Conservation (phyloP, 2,797 vertebrate genomes). For the Centroberyx gerrardi region DNA sequence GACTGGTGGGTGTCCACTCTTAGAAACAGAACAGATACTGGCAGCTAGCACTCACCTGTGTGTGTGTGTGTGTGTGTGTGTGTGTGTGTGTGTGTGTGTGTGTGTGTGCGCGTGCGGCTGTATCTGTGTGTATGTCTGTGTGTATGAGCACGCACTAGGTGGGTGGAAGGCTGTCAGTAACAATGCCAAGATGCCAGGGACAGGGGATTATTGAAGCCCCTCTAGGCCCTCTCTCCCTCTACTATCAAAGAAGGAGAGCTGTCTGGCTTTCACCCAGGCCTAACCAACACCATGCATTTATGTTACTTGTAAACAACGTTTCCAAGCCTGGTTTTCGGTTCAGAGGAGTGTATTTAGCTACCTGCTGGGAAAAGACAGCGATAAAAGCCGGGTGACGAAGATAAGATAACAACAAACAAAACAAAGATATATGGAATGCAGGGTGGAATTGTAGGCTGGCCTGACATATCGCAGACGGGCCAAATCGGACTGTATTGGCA, state of each 20-base stretch:
- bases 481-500: conserved; percentile 46
- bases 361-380: conserved; percentile 59
- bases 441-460: conserved; percentile 32
- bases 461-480: conserved; percentile 34
- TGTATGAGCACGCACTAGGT: conserved; percentile 52
- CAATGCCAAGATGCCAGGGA: conserved; percentile 78
- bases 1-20: conserved; percentile 79
- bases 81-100: neutral
- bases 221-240: conserved; percentile 64
- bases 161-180: conserved; percentile 83
- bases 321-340: conserved; percentile 57
- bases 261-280: conserved; percentile 72
- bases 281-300: conserved; percentile 79
- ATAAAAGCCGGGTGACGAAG: conserved; percentile 56
- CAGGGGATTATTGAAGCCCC: conserved; percentile 80
- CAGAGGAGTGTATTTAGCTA: conserved; percentile 70
- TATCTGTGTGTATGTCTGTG: neutral
- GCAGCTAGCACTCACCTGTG: conserved; percentile 65
- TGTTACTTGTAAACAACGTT: conserved; percentile 80
- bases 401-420: conserved; percentile 52
- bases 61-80: conserved; percentile 28
- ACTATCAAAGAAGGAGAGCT: conserved; percentile 77
- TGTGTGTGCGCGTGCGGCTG: conserved; percentile 17
- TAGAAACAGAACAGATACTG: conserved; percentile 65
- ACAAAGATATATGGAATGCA: conserved; percentile 38